Conservation (phyloP, 2,113 vertebrate genomes). For the Hystrix cristata region DNA sequence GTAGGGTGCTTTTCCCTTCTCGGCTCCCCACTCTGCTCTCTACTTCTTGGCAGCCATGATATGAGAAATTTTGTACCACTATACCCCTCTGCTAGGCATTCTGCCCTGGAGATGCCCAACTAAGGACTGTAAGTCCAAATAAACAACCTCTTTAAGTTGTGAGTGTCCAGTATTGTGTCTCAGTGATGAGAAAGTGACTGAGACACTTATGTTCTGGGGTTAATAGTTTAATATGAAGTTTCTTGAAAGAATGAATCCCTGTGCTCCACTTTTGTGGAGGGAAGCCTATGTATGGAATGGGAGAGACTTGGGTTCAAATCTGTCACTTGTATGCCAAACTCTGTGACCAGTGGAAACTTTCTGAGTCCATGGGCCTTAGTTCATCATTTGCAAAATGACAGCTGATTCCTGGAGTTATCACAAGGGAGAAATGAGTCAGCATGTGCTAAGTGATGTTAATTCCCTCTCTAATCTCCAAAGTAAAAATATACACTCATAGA, state of each 20-base stretch:
- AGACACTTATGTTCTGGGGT: not conserved
- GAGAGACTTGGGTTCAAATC: not conserved
- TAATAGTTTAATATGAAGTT: not conserved
- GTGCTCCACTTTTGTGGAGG: too few relatives aligned
- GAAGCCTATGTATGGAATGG: not conserved
- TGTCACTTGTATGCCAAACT: rapidly evolving
- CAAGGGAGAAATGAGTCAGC: not conserved
- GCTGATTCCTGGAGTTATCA: not conserved
- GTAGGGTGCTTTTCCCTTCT: not conserved
- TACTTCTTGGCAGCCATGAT: not conserved
- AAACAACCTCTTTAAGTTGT: not conserved
- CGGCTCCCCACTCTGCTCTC: not conserved
- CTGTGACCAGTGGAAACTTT: not conserved
- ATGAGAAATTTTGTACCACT: not conserved
- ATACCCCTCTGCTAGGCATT: not conserved
- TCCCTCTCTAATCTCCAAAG: not conserved
- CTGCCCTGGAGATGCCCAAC: not conserved
- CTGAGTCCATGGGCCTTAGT: not conserved
- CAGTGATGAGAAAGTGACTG: not conserved
- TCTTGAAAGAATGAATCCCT: not conserved
- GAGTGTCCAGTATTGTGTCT: not conserved
- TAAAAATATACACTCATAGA: not conserved
- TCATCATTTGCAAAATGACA: not conserved
- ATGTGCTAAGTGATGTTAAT: not conserved
- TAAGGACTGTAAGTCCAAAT: not conserved